phyloP scores from a whole-genome alignment of 2,888 invertebrate species.

The Subacronicta megacephala region DNA sequence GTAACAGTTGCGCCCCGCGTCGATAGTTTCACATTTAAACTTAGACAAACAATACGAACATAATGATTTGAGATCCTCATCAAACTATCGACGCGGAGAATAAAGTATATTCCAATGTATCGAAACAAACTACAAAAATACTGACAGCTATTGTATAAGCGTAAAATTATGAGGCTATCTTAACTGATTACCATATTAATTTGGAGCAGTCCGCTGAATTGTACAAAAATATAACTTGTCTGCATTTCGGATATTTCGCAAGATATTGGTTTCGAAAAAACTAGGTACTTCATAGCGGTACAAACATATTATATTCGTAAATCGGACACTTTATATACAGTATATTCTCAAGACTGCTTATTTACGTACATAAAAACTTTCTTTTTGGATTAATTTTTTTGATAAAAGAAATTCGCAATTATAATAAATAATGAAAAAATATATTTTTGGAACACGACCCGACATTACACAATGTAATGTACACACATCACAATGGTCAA shows the following conservation, averaged over 20 bases:
- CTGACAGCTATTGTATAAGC: conserved; percentile 65
- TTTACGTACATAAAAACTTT: conserved; percentile 19
- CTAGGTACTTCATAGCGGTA: too few relatives aligned
- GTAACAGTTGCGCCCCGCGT: conserved; percentile 64
- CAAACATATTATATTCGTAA: background rate
- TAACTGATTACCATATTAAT: conserved; percentile 26
- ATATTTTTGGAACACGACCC: conserved; percentile 18
- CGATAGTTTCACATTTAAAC: conserved; percentile 54
- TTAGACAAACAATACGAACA: conserved; percentile 48
- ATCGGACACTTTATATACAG: conserved; percentile 10
- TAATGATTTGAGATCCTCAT: conserved; percentile 38
- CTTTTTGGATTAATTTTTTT: conserved; percentile 25
- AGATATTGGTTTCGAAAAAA: too few relatives aligned
- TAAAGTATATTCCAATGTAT: conserved; percentile 37
- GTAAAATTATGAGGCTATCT: conserved; percentile 66
- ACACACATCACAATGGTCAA: conserved; percentile 16
- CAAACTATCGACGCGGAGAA: conserved; percentile 48
- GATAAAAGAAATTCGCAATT: conserved; percentile 17
- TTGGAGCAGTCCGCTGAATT: conserved; percentile 18
- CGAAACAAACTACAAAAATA: conserved; percentile 60
- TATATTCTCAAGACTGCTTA: conserved; percentile 9
- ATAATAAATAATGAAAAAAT: conserved; percentile 38
- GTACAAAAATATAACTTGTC: conserved; percentile 12
- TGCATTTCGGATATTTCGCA: conserved; percentile 3
- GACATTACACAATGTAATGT: conserved; percentile 24